Base-by-base conservation (phyloP, 2,797 vertebrate genomes). In the Natrix natrix region DNA sequence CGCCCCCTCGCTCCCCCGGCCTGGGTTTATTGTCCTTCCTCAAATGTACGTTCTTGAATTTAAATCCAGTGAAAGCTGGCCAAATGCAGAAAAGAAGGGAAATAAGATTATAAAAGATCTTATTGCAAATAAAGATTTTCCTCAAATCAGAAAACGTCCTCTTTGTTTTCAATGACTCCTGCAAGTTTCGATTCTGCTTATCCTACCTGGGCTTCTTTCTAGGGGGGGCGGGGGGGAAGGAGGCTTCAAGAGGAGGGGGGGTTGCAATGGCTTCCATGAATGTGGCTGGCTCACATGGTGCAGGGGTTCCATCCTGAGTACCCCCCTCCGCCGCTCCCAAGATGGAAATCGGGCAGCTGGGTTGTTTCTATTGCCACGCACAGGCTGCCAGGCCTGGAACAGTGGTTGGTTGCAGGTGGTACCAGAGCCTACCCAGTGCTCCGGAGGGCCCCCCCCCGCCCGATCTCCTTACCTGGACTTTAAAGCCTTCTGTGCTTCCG, bases 331-430 rank as follows among this genome's bases (percentile, higher is more conserved):
- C 43, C 43, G 5, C 48, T 52, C 60, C 24, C 22, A 61, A 89
- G 87, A 86, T 52, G 0, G 91, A 93, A 86, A 61, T 86, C 17
- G 2, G 24, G 89, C 56, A 86, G 56, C 56, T 0, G 86, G 61
- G 48, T 91, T 13, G 43, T 86, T 60, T 63, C 91, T 91, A 56
- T 93, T 93, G 87, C 87, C 57, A 89, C 66, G 54, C 60, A 48
- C 56, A 43, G 48, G 90, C 87, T 61, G 90, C 78, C 28, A 91
- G 90, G 5, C 11, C 78, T 43, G 32, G 32, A 37, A 37, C 32
- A 37, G 32, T 37, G 32, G 32, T 37, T 1, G 32, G 32, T 37
- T 37, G 32, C 32, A 37, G 32, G 32, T 37, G 32, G 32, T 37
- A 1, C 32, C 32, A 37, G 32, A 37, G 32, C 32, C 32, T 37